Evolutionary conservation across 2,797 vertebrate genomes (phyloP).

Genomic region (Rousettus madagascariensis): DNA sequence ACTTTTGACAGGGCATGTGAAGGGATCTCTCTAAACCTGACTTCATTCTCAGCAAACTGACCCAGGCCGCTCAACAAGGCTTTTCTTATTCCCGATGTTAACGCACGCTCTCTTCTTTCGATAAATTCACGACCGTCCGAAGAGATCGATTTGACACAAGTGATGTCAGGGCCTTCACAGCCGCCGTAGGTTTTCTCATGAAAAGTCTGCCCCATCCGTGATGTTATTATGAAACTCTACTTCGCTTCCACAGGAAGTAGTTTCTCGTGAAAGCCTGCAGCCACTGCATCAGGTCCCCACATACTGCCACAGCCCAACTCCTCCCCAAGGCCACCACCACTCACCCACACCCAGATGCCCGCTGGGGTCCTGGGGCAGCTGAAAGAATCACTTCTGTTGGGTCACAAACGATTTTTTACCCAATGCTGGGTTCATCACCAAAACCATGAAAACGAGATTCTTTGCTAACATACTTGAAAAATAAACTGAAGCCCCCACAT

Average conservation of each 20-base stretch:
- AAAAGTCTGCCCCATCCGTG: no score
- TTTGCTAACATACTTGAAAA: not conserved
- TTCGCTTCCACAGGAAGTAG: no score
- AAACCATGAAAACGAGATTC: not conserved
- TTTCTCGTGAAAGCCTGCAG: no score
- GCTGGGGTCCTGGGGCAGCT: no score
- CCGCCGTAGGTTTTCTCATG: conserved; percentile 94
- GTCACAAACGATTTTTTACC: no score
- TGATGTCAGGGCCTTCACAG: conserved; percentile 98
- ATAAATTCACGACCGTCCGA: conserved; percentile 99
- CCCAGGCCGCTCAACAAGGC: conserved; percentile 98
- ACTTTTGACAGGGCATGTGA: conserved; percentile 99
- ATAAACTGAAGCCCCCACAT: not conserved
- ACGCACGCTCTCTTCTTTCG: conserved; percentile 97
- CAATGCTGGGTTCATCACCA: not conserved
- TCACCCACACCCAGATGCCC: no score
- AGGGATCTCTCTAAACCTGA: conserved; percentile 98
- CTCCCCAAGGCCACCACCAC: no score
- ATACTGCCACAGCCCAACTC: no score
- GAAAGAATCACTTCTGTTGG: no score
- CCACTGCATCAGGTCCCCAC: no score
- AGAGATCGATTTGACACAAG: conserved; percentile 99
- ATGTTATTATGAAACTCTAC: no score
- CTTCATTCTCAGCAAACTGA: conserved; percentile 99
- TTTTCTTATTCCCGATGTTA: conserved; percentile 99